Percentiles rank a stretch among this genome's conserved stretches.
Evolutionary conservation across 2,888 invertebrate genomes (phyloP).

Genomic region (Alentia gelatinosa): DNA sequence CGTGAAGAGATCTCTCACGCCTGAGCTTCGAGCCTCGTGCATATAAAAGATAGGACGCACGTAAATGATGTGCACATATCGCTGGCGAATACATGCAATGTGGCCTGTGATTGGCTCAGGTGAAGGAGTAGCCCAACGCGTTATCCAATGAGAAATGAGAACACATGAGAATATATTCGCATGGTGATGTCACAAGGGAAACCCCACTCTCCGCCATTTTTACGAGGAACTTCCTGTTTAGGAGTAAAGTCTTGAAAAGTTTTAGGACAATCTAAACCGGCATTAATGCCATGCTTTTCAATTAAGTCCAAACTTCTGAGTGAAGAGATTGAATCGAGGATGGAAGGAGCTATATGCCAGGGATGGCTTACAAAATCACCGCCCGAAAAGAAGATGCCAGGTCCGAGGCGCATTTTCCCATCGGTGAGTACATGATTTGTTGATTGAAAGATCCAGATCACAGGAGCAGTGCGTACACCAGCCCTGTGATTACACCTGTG

Average conservation of each 20-base stretch:
- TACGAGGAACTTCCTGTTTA: conserved; percentile 38
- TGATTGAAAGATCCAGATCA: too few species aligned
- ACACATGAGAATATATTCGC: too few species aligned
- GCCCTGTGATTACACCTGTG: too few species aligned
- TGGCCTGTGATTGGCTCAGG: too few species aligned
- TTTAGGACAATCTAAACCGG: conserved; percentile 8
- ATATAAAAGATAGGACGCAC: too few species aligned
- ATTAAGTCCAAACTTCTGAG: conserved; percentile 47
- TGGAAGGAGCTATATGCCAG: conserved; percentile 64
- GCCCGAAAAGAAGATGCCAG: conserved; percentile 87
- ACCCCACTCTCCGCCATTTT: conserved; percentile 48
- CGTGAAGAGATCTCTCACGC: too few species aligned
- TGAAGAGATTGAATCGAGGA: conserved; percentile 28
- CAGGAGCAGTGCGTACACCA: too few species aligned
- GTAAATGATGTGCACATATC: too few species aligned
- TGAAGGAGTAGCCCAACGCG: too few species aligned
- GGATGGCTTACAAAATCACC: conserved; percentile 98
- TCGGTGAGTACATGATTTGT: conserved; percentile 87
- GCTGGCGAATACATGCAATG: too few species aligned
- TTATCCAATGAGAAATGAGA: too few species aligned
- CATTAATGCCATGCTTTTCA: conserved; percentile 50
- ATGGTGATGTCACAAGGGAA: conserved; percentile 43
- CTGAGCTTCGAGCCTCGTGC: too few species aligned
- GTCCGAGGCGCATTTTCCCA: conserved; percentile 85
- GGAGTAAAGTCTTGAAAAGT: neutral